Evolutionary conservation across 2,888 invertebrate genomes (phyloP).

Genomic region (Geophilus truncorum): DNA sequence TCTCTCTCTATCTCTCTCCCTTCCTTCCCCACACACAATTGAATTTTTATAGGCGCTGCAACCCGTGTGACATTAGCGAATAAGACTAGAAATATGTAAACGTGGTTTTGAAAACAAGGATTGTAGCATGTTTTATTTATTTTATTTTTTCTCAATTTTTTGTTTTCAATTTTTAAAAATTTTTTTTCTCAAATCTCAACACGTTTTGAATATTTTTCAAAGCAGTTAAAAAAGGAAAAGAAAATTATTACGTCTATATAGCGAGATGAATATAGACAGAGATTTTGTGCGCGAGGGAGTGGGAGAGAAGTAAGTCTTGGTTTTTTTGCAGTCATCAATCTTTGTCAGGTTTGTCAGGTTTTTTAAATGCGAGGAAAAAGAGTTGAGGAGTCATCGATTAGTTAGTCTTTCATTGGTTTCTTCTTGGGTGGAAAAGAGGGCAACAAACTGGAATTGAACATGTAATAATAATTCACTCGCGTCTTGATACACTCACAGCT

Average conservation of each 20-base stretch:
- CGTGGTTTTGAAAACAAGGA: neutral
- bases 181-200: neutral
- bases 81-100: neutral
- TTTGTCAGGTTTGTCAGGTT: neutral
- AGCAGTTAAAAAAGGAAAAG: neutral
- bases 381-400: slow-evolving; percentile 2
- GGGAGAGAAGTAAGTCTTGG: neutral
- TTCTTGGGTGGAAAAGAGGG: neutral
- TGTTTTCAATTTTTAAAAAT: no score
- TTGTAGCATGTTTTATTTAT: no score
- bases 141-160: no score
- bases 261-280: neutral
- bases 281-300: neutral
- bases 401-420: neutral
- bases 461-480: neutral
- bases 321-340: slow-evolving; percentile 4
- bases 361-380: neutral
- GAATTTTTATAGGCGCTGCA: no score
- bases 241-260: neutral
- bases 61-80: no score
- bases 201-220: neutral
- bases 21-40: neutral
- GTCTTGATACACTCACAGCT: neutral
- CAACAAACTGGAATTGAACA: neutral
- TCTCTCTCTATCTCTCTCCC: no score